These are phyloP conservation scores for Hoplostethus atlanticus DNA, from an alignment of 2,797 vertebrate genomes.

Conservation along the genomic window DNA sequence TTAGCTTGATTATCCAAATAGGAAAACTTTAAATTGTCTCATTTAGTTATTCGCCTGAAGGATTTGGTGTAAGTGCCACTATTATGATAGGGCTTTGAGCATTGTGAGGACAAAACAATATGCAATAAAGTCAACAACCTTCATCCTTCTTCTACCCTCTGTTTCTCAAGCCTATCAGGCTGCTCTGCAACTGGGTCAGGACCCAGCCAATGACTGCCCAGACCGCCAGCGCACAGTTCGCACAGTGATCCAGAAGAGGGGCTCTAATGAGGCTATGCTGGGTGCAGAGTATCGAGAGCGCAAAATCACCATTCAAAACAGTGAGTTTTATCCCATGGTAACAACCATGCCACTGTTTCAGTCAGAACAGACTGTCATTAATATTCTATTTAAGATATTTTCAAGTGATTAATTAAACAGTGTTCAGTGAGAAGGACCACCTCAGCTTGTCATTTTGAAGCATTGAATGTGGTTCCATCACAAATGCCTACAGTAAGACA, in stretches of 20 bases:
- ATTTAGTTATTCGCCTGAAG: not conserved
- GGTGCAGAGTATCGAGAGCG: slow-evolving; percentile 91
- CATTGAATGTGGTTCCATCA: not conserved
- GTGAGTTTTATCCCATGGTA: slow-evolving; percentile 78
- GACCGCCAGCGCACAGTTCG: slow-evolving; percentile 91
- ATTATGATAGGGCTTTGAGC: not conserved
- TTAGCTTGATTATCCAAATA: not conserved
- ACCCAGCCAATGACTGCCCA: slow-evolving; percentile 92
- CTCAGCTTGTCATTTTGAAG: too few relatives aligned
- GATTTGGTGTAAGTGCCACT: not conserved
- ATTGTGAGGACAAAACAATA: not conserved
- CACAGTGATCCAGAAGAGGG: slow-evolving; percentile 91
- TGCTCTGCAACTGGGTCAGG: slow-evolving; percentile 89
- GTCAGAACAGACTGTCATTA: not conserved
- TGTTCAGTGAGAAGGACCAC: too few relatives aligned
- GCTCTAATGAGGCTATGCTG: slow-evolving; percentile 88
- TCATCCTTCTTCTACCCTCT: not conserved
- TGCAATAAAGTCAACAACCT: not conserved
- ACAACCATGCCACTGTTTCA: not conserved
- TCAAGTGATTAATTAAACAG: too few relatives aligned
- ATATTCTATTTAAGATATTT: too few relatives aligned
- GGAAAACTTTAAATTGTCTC: not conserved
- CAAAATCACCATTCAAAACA: slow-evolving; percentile 94
- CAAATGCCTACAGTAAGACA: not conserved
- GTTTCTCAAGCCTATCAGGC: slow-evolving; percentile 90